These are phyloP conservation scores for Brevimyrus niger DNA, from an alignment of 2,113 vertebrate genomes.

Conservation along the genomic window DNA sequence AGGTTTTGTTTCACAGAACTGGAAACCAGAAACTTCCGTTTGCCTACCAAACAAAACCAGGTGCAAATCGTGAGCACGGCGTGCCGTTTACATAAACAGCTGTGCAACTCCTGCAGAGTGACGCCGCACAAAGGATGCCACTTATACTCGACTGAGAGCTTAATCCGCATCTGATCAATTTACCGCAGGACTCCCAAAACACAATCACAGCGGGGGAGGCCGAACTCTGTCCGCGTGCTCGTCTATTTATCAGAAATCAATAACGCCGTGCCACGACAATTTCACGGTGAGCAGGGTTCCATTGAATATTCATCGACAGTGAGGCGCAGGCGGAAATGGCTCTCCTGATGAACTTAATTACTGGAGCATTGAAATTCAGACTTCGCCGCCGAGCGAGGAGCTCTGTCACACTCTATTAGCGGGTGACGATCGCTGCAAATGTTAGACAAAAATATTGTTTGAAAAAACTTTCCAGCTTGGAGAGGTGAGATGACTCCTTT, in stretches of 20 bases:
- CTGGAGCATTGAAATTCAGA: neutral
- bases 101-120: neutral
- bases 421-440: neutral
- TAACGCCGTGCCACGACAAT: neutral
- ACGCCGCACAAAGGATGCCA: neutral
- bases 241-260: slow-evolving; percentile 6
- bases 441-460: neutral
- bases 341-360: slow-evolving; percentile 14
- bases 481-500: neutral
- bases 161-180: neutral
- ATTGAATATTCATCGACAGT: slow-evolving; percentile 15
- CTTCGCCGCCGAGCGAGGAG: neutral
- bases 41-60: neutral
- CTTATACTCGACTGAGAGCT: slow-evolving; percentile 15
- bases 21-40: neutral
- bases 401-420: slow-evolving; percentile 2
- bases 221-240: neutral
- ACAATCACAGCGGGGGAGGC: slow-evolving; percentile 18
- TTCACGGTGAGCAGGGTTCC: slow-evolving; percentile 5
- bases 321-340: neutral
- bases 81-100: neutral
- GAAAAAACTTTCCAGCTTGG: neutral
- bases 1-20: neutral
- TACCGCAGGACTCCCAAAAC: slow-evolving; percentile 28
- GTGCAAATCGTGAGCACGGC: neutral